Percentiles rank a stretch among this genome's conserved stretches.
Evolutionary conservation across 2,797 vertebrate genomes (phyloP).

Genomic region (Cynopterus sphinx): DNA sequence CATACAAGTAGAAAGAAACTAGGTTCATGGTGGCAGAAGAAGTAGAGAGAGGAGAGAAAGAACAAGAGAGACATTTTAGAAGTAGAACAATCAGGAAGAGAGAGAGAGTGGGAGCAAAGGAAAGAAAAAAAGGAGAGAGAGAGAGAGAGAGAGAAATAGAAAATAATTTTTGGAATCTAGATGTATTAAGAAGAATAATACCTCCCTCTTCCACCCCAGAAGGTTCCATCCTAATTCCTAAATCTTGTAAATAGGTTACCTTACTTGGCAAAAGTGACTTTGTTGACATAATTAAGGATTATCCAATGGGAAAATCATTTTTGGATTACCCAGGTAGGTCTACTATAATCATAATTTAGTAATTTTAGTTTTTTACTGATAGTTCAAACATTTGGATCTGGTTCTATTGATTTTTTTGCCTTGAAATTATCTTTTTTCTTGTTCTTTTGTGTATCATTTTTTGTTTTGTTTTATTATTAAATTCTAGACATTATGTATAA

Average conservation of each 20-base stretch:
- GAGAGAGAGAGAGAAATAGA: background rate
- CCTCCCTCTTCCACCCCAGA: background rate
- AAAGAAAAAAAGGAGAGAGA: background rate
- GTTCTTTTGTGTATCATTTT: background rate
- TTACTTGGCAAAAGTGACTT: background rate
- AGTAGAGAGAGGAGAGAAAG: background rate
- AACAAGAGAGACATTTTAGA: background rate
- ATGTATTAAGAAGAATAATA: background rate
- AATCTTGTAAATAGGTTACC: background rate
- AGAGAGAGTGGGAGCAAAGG: background rate
- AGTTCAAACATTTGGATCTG: background rate
- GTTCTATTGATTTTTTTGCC: background rate
- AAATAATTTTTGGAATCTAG: background rate
- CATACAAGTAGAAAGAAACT: background rate
- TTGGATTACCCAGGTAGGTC: background rate
- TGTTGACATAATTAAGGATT: background rate
- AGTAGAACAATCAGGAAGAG: background rate
- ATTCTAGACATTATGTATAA: background rate
- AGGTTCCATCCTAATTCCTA: background rate
- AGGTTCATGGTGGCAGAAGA: background rate
- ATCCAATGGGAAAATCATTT: background rate
- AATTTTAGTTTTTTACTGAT: background rate
- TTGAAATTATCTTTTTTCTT: background rate
- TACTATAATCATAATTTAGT: background rate
- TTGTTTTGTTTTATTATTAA: background rate